Base-by-base conservation (phyloP, 2,797 vertebrate species). In the Bryconaethiops microstoma region DNA sequence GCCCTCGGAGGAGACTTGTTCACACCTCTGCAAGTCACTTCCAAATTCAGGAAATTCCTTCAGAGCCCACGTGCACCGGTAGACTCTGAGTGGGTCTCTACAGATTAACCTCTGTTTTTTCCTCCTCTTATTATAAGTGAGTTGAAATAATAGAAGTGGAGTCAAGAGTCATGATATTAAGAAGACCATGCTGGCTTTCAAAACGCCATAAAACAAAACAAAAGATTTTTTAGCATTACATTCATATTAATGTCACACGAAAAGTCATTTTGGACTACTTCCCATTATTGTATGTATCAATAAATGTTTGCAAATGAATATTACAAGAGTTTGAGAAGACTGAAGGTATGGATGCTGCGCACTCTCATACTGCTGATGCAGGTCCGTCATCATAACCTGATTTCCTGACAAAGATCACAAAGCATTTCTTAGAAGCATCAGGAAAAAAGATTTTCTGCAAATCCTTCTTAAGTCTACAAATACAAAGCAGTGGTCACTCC, bases 21-120 rank as follows among this genome's bases (percentile, higher is more conserved):
- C 83, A 88, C 84, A 81, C 77, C 77, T 87, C 80, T 65, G 59
- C 50, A 68, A 76, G 71, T 40, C 52, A 62, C 35, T 74, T 69
- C 23, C 70, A 74, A 45, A 80, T 81, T 82, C 78, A 81, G 87
- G 85, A 89, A 87, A 86, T 84, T 81, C 78, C 75, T 72, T 39
- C 12, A 42, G 69, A 76, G 54, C 1, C 42, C 39, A 70, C 19
- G 42, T 60, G 35, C 68, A 54, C 50, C 64, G 16, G 76, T 40
- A 35, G 8, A 59, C 19, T 40, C 42, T 65, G 60, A 77, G 62
- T 25, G 55, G n/a, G 0, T 52, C 45, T 52, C 45, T 13, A 39
- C 45, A 64, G 60, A 35, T 54, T 65, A 48, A 62, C 40, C 59
- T n/a, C 42, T 13, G 39, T 54, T 54, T 42, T 5, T 70, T 7